These are phyloP conservation scores for Scaptomyza flava DNA, from an alignment of 2,888 invertebrate genomes.

Conservation along the genomic window DNA sequence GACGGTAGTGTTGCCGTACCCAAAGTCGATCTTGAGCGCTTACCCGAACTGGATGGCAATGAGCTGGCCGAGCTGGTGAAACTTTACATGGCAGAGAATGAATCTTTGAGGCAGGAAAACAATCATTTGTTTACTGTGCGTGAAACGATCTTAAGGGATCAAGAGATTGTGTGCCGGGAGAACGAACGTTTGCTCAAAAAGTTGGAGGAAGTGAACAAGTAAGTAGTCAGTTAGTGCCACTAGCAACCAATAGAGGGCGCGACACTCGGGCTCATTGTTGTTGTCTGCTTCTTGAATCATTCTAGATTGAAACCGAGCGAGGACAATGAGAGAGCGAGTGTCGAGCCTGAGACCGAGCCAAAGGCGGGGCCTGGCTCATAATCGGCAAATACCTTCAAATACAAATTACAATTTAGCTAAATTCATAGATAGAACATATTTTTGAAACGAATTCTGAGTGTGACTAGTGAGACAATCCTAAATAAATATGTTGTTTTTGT, in stretches of 20 bases:
- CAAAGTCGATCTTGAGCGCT: slow-evolving; percentile 89
- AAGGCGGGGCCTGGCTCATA: slow-evolving; percentile 22
- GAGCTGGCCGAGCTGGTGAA: slow-evolving; percentile 93
- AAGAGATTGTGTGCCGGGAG: slow-evolving; percentile 94
- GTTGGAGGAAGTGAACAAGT: slow-evolving; percentile 94
- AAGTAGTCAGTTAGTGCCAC: slow-evolving; percentile 84
- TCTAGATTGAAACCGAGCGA: slow-evolving; percentile 75
- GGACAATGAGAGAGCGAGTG: slow-evolving; percentile 70
- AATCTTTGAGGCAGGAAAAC: slow-evolving; percentile 92
- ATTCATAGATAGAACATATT: slow-evolving; percentile 36
- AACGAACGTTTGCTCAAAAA: slow-evolving; percentile 95
- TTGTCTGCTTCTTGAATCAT: slow-evolving; percentile 69
- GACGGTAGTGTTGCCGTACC: slow-evolving; percentile 83
- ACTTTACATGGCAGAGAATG: slow-evolving; percentile 93
- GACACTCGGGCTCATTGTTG: slow-evolving; percentile 75
- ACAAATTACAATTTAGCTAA: slow-evolving; percentile 9
- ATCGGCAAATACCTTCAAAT: slow-evolving; percentile 3
- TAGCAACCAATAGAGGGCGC: slow-evolving; percentile 14
- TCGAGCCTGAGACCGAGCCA: slow-evolving; percentile 27
- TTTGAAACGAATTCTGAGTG: slow-evolving; percentile 58
- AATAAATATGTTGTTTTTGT: slow-evolving; percentile 38
- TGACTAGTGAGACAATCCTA: slow-evolving; percentile 61
- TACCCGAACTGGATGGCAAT: slow-evolving; percentile 90
- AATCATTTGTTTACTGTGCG: slow-evolving; percentile 92
- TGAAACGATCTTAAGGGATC: slow-evolving; percentile 93